These are phyloP conservation scores for Halcyon chelicuti DNA, from an alignment of 2,797 vertebrate genomes.

Conservation along the genomic window DNA sequence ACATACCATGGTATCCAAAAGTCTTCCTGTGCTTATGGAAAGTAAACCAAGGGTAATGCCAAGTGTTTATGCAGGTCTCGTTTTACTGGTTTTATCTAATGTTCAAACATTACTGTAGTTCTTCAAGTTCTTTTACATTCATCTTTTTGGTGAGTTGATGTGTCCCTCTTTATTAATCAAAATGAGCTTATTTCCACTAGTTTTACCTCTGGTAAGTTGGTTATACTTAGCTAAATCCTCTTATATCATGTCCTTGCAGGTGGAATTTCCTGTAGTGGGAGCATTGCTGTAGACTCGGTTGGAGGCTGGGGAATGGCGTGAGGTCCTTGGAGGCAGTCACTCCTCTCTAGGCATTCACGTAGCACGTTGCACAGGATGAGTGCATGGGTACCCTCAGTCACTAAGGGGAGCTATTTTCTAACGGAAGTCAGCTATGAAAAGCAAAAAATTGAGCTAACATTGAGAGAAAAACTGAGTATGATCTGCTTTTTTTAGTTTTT, in stretches of 20 bases:
- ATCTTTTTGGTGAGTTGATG: background rate
- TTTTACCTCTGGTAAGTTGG: background rate
- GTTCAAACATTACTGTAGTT: background rate
- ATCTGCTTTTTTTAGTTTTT: background rate
- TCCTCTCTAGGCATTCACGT: background rate
- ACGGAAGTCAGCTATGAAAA: background rate
- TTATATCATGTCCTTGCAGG: background rate
- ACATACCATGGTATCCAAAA: accelerated
- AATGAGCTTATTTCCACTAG: background rate
- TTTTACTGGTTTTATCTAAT: background rate
- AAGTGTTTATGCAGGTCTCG: background rate
- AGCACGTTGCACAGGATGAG: background rate
- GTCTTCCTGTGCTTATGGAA: background rate
- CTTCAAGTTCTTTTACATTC: background rate
- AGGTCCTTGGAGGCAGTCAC: background rate
- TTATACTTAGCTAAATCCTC: background rate
- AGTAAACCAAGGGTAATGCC: background rate
- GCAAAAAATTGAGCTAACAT: background rate
- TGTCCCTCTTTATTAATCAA: background rate
- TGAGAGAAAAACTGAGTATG: background rate
- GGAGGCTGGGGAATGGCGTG: background rate
- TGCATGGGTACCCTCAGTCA: background rate
- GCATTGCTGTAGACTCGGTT: background rate
- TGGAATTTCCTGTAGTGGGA: background rate
- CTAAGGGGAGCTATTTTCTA: slow-evolving; percentile 50